Base-by-base conservation (phyloP, 2,888 invertebrate genomes). In the Microdon myrmicae region DNA sequence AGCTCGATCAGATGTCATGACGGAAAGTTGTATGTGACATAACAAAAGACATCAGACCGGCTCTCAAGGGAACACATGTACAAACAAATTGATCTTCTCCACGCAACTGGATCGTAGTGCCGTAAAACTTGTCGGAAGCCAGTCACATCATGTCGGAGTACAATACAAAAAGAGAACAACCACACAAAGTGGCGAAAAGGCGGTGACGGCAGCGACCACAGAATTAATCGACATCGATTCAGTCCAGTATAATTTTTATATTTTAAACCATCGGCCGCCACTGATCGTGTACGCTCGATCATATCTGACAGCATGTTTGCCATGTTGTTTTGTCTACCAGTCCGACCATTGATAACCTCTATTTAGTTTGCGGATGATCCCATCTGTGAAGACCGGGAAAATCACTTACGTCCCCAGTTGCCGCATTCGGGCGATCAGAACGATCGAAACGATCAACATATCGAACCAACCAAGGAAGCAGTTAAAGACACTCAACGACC, bases 181-280 rank as follows among this genome's bases (percentile, higher is more conserved):
- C n/a, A n/a, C n/a, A 58, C 58, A 47, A 47, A 44, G 43, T 47
- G 37, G 34, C 38, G 28, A 25, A 25, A 26, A 22, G 25, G 43
- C 37, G 43, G 25, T 31, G 29, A 20, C 16, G 26, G 29, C 23
- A 22, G 35, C 51, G 51, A 53, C 58, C 64, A 32, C 64, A 58
- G 34, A 58, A 64, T 58, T 64, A 64, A 64, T 58, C 58, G 58
- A 58, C 43, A 38, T 25, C 64, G 64, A 64, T 64, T 47, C 47
- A 38, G 56, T 53, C 47, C 47, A 53, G n/a, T n/a, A n/a, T n/a
- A n/a, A n/a, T n/a, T n/a, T n/a, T n/a, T n/a, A n/a, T n/a, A n/a
- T n/a, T n/a, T n/a, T n/a, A n/a, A n/a, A n/a, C n/a, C n/a, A n/a
- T n/a, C n/a, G n/a, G n/a, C 64, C 26, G 45, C 29, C 41, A 31